Evolutionary conservation across 1,140 invertebrate genomes (phyloP), one percentile per base, ranked within the genome.

Genomic region (Drosophila asahinai): DNA sequence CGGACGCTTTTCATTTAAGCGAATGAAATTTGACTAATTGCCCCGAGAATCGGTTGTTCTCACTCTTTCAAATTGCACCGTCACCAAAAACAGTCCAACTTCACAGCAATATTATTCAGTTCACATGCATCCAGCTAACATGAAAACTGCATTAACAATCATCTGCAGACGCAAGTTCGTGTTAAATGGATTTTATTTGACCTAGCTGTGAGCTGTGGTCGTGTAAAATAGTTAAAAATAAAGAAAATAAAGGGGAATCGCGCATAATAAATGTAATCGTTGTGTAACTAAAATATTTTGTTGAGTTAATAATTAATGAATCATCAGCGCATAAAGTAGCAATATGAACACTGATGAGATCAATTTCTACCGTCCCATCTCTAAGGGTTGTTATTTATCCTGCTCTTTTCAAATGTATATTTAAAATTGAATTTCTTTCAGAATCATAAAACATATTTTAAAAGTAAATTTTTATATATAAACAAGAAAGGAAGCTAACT

Each of bases 51-150:
- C 19, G 40, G 7, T 6, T 25, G 40, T 45, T 61, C 38, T 43
- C 19, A 45, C 42, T 54, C 51, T 66, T 76, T 51, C 45, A 45
- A 71, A 67, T 61, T n/a, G 62, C 59, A 52, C 70, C 15, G 42
- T 25, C 74, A 61, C 40, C 38, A 64, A 47, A 52, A 77, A 57
- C 63, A 45, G 60, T 25, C 59, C 11, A 36, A 30, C 19, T 8
- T 19, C 33, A 45, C 19, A 58, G 38, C 6, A n/a, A 45, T 40
- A 43, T 33, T 43, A 33, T 33, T 65, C 57, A 49, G 47, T 75
- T 79, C 51, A 81, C 55, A 86, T 86, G 78, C 82, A 86, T 65
- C 65, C 68, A 67, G 65, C 64, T 86, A 63, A 86, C 82, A 86
- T 72, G 82, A 61, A 75, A 86, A 86, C 82, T 86, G 75, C 82